Evolutionary conservation across 2,113 vertebrate species (phyloP), one percentile per base, ranked within the genome.

Genomic region (Panthera leo): DNA sequence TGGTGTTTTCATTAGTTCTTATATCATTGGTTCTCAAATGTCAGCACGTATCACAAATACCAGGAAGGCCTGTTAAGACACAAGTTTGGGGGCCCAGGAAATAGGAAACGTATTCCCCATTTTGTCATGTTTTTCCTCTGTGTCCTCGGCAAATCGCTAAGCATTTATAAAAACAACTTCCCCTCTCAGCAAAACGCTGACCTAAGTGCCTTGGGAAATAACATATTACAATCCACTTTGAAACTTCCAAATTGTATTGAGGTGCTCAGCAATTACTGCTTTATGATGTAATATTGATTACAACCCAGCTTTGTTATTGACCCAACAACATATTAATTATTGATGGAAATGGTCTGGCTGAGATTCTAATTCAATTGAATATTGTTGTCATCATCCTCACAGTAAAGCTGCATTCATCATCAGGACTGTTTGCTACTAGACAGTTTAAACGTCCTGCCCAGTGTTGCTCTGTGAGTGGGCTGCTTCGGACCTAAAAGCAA

Each of bases 321-420:
- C 27, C 21, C 15, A 16, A 31, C 19, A 71, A 36, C 65, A 31
- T 76, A 91, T 95, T 94, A 92, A 97, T 97, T 94, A 97, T 94
- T 95, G 94, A 97, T 86, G 65, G 34, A 85, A 95, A 96, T 80
- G 45, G 7, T 86, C 83, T 92, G 45, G 65, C 92, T 87, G 68
- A 75, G 42, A 65, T 71, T 90, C 58, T 88, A 88, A 94, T 94
- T 88, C 70, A 88, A 31, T 91, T 90, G 90, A 29, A 55, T 3
- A 5, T 23, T 51, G 29, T 16, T 87, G 68, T 39, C 75, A 67
- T 87, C 23, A 10, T 53, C 5, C 13, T 36, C 36, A 3, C 0
- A 3, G 25, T 65, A 19, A 79, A 61, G 36, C 1, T 75, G 51
- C 45, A 25, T 58, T 93, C 13, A 70, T 90, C 84, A 63, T 19